Percentiles rank a stretch among this genome's conserved stretches.
Evolutionary conservation across 1,140 invertebrate genomes (phyloP).

Genomic region (Drosophila tsacasi): DNA sequence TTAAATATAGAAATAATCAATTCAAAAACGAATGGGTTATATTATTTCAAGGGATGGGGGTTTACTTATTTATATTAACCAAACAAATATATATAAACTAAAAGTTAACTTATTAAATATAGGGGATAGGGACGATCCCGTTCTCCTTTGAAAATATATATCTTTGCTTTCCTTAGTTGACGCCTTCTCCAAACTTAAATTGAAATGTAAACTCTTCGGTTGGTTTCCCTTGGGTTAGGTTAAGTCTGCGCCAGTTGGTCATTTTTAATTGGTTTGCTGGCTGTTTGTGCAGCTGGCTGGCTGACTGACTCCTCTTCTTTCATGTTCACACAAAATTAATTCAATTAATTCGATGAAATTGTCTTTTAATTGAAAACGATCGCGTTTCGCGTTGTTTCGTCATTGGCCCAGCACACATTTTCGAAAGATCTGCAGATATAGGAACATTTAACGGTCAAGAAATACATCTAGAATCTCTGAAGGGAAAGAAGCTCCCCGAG

Average conservation of each 20-base stretch:
- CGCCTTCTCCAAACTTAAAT: constrained; percentile 10
- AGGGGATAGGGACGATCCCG: neutral
- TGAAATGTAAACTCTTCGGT: constrained; percentile 16
- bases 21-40: neutral
- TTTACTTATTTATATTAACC: neutral
- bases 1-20: constrained; percentile 20
- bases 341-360: constrained; percentile 81
- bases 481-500: neutral
- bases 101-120: too few relatives aligned
- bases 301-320: constrained; percentile 22
- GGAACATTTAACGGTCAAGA: constrained; percentile 13
- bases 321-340: constrained; percentile 63
- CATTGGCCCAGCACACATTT: constrained; percentile 9
- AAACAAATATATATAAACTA: too few relatives aligned
- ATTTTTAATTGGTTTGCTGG: constrained; percentile 76
- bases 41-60: neutral
- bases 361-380: constrained; percentile 80
- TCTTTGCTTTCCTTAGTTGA: neutral
- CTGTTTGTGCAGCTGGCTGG: constrained; percentile 72
- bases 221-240: constrained; percentile 10
- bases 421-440: constrained; percentile 10
- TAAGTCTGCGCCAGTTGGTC: constrained; percentile 34
- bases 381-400: constrained; percentile 52
- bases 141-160: neutral
- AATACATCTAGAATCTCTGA: neutral